phyloP scores from a whole-genome alignment of 2,888 invertebrate species.

The Agriopis marginaria region DNA sequence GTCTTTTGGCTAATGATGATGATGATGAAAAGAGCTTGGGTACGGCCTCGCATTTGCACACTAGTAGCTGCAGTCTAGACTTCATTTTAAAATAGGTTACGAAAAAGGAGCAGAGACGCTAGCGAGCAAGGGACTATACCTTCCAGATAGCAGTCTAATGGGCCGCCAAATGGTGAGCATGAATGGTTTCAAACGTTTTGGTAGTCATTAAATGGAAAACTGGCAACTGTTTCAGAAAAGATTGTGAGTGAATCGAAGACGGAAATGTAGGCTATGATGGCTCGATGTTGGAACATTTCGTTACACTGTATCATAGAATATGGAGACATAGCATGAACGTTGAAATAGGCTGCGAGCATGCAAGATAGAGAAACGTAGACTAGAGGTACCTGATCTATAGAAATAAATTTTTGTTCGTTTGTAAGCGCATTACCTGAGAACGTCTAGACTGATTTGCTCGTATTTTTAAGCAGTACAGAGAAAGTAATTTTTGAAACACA shows the following conservation, averaged over 20 bases:
- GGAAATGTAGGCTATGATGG: neutral
- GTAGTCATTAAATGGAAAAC: slow-evolving; percentile 4
- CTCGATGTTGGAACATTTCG: neutral
- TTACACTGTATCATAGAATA: slow-evolving; percentile 13
- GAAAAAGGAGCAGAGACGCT: slow-evolving; percentile 4
- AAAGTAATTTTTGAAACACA: no score
- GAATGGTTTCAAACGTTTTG: slow-evolving; percentile 12
- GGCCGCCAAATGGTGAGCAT: slow-evolving; percentile 9
- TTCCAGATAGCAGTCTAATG: slow-evolving; percentile 3
- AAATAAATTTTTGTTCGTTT: neutral
- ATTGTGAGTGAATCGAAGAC: neutral
- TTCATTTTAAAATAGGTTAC: slow-evolving; percentile 5
- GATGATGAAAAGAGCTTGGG: no score
- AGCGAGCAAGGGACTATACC: neutral
- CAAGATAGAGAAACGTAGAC: neutral
- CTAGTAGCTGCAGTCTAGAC: neutral
- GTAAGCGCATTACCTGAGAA: no score
- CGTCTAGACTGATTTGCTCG: no score
- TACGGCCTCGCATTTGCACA: neutral
- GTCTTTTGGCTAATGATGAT: no score
- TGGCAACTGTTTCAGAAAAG: neutral
- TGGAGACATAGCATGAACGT: slow-evolving; percentile 8
- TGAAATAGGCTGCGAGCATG: slow-evolving; percentile 12
- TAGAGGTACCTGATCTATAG: neutral
- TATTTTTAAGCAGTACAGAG: no score